Evolutionary conservation across 2,888 invertebrate genomes (phyloP), one percentile per base, ranked within the genome.

Genomic region (Diplolepis rosae): DNA sequence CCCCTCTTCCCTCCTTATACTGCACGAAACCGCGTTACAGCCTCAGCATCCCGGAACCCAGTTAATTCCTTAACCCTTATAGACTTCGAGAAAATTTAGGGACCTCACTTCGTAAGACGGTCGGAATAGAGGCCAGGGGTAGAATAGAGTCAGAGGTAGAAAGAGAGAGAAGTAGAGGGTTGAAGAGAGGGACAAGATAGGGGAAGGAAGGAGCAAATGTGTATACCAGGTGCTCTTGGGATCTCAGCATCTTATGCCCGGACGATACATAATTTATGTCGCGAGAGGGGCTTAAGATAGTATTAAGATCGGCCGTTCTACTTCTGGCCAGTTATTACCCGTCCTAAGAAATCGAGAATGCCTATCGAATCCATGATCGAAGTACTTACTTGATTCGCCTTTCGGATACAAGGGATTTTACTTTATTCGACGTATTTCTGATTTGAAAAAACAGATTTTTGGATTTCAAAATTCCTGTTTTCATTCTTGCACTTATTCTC

Each of bases 251-350:
- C 88, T 88, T 88, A 88, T 82, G 83, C 83, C 82, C 80, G 84
- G 81, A 84, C 89, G 89, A 88, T 89, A 87, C 89, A 88, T 89
- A 88, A 89, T 89, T 89, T 89, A 88, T 89, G 88, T 87, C 84
- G 84, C 85, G 82, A 82, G 82, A 81, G 82, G 83, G 87, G 87
- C 88, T 89, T 87, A 88, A 87, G 85, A 85, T 86, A 87, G 87
- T 86, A 87, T 88, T 88, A 88, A 87, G 87, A 88, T 87, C 86
- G 85, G 83, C 81, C 85, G 82, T 54, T 76, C 68, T 72, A 73
- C 75, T 76, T 72, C 71, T 79, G 79, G 73, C 78, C 78, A 78
- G 78, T 78, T 77, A 78, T 78, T 78, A 76, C 76, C 74, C 74
- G 68, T 39, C 24, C 13, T 73, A 75, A 75, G 78, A 78, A 78